Evolutionary conservation across 2,797 vertebrate species (phyloP).

Genomic region (Rhyacichthys aspro): DNA sequence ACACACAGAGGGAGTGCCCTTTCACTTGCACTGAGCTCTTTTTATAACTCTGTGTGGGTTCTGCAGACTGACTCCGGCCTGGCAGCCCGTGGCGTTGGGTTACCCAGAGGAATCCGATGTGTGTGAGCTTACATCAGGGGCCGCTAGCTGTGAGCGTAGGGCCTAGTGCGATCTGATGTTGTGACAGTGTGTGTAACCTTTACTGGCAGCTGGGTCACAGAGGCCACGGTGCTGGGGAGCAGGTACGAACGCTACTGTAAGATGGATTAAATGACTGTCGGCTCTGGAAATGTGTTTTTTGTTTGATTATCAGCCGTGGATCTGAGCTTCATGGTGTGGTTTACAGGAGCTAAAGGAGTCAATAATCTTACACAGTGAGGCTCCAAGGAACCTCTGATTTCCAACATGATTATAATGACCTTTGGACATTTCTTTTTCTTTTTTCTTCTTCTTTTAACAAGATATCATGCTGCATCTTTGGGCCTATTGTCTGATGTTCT

Average conservation of each 20-base stretch:
- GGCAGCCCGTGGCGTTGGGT: constrained; percentile 50
- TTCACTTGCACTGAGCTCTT: constrained; percentile 55
- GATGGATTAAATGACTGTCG: constrained; percentile 29
- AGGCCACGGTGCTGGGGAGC: constrained; percentile 26
- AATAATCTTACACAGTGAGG: constrained; percentile 12
- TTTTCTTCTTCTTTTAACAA: too few species aligned
- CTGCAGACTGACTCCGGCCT: constrained; percentile 47
- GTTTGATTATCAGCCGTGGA: constrained; percentile 14
- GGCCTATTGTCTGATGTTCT: too few species aligned
- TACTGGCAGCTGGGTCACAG: constrained; percentile 37
- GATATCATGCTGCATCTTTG: too few species aligned
- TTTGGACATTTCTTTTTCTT: too few species aligned
- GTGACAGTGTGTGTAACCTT: constrained; percentile 51
- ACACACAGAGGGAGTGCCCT: constrained; percentile 36
- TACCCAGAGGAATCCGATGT: constrained; percentile 64
- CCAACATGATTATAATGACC: too few species aligned
- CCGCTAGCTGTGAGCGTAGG: constrained; percentile 36
- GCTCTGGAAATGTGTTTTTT: constrained; percentile 14
- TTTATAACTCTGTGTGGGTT: constrained; percentile 61
- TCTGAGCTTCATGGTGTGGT: constrained; percentile 5
- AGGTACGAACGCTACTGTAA: constrained; percentile 19
- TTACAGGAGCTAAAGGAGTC: constrained; percentile 12
- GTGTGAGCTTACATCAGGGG: constrained; percentile 62
- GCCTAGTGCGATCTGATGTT: constrained; percentile 40
- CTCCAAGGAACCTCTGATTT: background rate